Percentiles rank a stretch among this genome's conserved stretches.
These are phyloP conservation scores for Pelodytes ibericus DNA, from an alignment of 2,797 vertebrate species.

Conservation along the genomic window DNA sequence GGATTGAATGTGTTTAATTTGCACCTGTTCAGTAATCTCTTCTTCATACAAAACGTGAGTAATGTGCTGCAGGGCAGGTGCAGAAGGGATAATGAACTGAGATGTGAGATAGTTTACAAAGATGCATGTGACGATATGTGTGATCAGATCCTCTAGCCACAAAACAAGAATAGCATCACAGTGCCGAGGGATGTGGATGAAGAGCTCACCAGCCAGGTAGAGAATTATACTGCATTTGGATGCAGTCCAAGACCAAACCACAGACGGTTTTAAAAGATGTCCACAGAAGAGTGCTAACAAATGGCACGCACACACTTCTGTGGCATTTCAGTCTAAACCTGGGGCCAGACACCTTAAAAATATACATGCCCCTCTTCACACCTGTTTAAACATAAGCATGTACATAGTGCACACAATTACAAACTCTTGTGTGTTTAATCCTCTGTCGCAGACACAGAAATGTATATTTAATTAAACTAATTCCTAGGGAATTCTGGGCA, in stretches of 20 bases:
- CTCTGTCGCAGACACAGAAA: conserved; percentile 38
- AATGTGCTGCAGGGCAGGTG: conserved; percentile 43
- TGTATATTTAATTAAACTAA: conserved; percentile 51
- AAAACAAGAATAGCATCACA: conserved; percentile 44
- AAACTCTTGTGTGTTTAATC: conserved; percentile 45
- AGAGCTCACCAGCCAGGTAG: conserved; percentile 38
- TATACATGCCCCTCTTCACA: conserved; percentile 50
- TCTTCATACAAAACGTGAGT: conserved; percentile 21
- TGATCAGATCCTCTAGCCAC: conserved; percentile 42
- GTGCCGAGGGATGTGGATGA: conserved; percentile 26
- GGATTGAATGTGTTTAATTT: conserved; percentile 49
- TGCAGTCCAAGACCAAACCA: conserved; percentile 19
- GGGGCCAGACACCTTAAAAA: conserved; percentile 54
- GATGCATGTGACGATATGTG: conserved; percentile 38
- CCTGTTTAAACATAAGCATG: conserved; percentile 54
- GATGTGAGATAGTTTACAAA: conserved; percentile 47
- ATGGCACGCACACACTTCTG: conserved; percentile 47
- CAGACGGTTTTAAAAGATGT: conserved; percentile 46
- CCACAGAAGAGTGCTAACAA: conserved; percentile 28
- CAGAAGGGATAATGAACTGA: conserved; percentile 51
- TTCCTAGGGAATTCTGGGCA: conserved; percentile 40
- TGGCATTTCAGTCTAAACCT: conserved; percentile 53
- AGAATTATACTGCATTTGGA: conserved; percentile 26
- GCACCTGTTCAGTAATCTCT: conserved; percentile 52
- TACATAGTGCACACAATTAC: conserved; percentile 44